Evolutionary conservation across 2,797 vertebrate species (phyloP).

Genomic region (Acrocephalus scirpaceus): DNA sequence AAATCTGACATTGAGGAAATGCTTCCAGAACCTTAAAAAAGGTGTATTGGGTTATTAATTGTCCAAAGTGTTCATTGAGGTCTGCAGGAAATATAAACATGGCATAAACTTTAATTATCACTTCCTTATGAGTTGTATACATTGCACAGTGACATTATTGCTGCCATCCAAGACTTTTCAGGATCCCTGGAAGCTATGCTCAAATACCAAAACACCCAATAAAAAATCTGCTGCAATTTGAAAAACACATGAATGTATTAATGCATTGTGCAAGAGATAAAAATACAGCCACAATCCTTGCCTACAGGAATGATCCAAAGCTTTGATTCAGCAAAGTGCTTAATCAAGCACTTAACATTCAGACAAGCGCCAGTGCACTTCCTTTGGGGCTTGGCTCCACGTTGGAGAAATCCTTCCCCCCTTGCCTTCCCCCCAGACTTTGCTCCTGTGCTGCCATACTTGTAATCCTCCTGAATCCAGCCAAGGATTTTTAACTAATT

Average conservation of each 20-base stretch:
- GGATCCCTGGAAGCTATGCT: neutral
- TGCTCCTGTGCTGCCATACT: neutral
- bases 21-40: neutral
- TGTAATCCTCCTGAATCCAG: neutral
- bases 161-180: neutral
- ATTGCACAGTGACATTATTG: neutral
- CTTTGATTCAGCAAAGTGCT: conserved; percentile 23
- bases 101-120: neutral
- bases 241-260: neutral
- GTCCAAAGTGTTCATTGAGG: neutral
- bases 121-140: neutral
- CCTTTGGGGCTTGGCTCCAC: neutral
- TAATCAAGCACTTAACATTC: neutral
- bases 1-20: neutral
- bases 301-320: neutral
- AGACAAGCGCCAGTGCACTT: neutral
- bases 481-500: neutral
- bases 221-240: neutral
- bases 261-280: neutral
- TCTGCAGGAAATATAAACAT: fast-evolving
- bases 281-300: neutral
- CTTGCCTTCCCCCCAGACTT: neutral
- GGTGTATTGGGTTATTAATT: neutral
- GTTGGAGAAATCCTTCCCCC: neutral
- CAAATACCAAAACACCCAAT: neutral